A percentile compares a stretch with the other conserved stretches of the same genome.
phyloP scores from a whole-genome alignment of 2,113 vertebrate species.

The Crotalus helleri region DNA sequence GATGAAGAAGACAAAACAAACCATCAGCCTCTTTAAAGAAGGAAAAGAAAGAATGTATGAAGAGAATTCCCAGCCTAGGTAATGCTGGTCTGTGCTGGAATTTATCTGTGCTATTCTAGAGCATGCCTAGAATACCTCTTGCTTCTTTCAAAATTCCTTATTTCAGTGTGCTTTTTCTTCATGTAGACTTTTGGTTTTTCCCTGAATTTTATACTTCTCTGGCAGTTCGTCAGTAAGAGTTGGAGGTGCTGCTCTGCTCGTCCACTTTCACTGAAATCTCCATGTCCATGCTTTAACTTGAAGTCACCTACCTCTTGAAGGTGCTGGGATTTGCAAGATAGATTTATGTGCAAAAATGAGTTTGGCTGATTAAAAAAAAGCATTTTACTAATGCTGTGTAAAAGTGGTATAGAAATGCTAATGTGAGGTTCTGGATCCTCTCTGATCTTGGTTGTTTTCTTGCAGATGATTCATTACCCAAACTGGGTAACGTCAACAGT shows the following conservation, averaged over 20 bases:
- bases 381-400: neutral
- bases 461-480: neutral
- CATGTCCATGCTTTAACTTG: neutral
- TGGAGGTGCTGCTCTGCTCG: neutral
- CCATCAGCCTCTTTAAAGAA: constrained; percentile 97
- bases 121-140: neutral
- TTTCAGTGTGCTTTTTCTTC: neutral
- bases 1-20: constrained; percentile 98
- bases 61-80: constrained; percentile 97
- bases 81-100: constrained; percentile 32
- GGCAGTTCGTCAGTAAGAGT: neutral
- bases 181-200: neutral
- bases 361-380: neutral
- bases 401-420: neutral
- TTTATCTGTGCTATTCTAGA: neutral
- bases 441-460: neutral
- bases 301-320: neutral
- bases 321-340: neutral
- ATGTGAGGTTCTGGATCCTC: neutral
- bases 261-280: neutral
- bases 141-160: constrained; percentile 6
- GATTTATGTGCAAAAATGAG: neutral
- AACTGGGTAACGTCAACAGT: neutral
- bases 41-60: constrained; percentile 98
- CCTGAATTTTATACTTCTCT: neutral